Evolutionary conservation across 2,888 invertebrate genomes (phyloP).

Genomic region (Spisula solida): DNA sequence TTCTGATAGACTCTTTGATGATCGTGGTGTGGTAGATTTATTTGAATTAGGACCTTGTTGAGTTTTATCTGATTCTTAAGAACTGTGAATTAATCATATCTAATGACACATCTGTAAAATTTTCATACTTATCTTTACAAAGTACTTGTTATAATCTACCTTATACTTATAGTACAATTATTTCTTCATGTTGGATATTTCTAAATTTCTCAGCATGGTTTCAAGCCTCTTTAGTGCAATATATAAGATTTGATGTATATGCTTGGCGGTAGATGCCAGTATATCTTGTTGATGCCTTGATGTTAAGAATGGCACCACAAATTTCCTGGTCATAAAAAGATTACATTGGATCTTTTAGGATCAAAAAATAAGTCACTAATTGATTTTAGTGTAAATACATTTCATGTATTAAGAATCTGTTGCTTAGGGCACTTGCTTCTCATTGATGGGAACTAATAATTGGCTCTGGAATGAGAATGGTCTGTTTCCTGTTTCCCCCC

Average conservation of each 20-base stretch:
- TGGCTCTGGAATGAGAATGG: background rate
- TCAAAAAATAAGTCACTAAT: background rate
- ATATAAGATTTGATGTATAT: background rate
- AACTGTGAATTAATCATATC: constrained; percentile 22
- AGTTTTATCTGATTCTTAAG: background rate
- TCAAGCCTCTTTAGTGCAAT: background rate
- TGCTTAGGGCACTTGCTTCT: background rate
- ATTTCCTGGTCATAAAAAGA: constrained; percentile 13
- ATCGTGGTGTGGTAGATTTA: background rate
- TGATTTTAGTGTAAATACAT: constrained; percentile 21
- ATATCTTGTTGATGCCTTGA: background rate
- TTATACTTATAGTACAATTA: background rate
- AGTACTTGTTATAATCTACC: background rate
- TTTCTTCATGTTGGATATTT: background rate
- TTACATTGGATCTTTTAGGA: background rate
- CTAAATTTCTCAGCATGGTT: background rate
- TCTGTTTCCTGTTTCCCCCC: background rate
- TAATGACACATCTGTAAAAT: background rate
- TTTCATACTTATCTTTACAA: background rate
- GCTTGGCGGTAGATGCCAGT: background rate
- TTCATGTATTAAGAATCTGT: background rate
- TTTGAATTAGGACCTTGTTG: background rate
- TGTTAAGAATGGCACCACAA: background rate
- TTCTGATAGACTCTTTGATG: constrained; percentile 3
- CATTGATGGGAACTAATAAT: background rate